These are phyloP conservation scores for Ptyas mucosa DNA, from an alignment of 2,113 vertebrate species.

Conservation along the genomic window DNA sequence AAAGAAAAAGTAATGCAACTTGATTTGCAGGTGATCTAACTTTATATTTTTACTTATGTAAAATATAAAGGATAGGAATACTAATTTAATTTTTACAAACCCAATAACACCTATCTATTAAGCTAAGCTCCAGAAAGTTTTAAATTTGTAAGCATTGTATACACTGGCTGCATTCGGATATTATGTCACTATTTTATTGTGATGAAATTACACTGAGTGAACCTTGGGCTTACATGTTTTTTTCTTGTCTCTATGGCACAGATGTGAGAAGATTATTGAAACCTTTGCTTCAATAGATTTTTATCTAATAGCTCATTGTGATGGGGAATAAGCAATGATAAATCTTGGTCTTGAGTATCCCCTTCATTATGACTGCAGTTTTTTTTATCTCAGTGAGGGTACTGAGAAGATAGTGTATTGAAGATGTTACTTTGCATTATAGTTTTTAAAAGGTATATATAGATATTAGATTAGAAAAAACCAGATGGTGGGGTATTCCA, in stretches of 20 bases:
- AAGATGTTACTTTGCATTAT: not conserved
- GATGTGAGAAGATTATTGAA: not conserved
- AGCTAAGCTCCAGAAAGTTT: not conserved
- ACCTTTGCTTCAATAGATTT: not conserved
- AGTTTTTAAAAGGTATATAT: not conserved
- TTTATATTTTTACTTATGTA: not conserved
- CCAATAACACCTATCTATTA: not conserved
- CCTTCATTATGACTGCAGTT: not conserved
- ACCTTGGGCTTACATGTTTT: not conserved
- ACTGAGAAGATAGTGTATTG: not conserved
- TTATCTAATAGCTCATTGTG: not conserved
- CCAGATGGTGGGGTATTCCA: not conserved
- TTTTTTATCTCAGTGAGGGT: not conserved
- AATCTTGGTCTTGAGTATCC: not conserved
- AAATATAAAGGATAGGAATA: not conserved
- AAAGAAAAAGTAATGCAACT: slow-evolving; percentile 91
- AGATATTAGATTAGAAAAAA: not conserved
- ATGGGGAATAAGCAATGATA: not conserved
- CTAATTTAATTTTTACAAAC: not conserved
- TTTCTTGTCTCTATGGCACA: not conserved
- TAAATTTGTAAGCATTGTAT: not conserved
- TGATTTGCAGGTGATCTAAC: slow-evolving; percentile 84
- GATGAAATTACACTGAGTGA: not conserved
- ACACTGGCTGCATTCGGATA: not conserved
- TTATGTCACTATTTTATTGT: not conserved